Conservation (phyloP, 2,888 invertebrate species). For the Eupithecia pulchellata region DNA sequence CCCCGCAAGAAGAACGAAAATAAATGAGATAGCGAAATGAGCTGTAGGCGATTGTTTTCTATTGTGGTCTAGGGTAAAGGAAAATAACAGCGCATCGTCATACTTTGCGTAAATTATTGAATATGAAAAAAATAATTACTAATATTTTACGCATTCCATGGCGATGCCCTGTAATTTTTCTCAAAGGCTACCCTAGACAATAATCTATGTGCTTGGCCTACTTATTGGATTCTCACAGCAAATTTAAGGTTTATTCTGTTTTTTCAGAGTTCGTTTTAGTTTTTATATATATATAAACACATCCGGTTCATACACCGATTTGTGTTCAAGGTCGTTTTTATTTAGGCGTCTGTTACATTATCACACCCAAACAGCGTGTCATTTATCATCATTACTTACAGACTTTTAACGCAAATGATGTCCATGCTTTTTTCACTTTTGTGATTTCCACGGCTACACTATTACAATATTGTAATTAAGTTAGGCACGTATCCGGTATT, state of each 20-base stretch:
- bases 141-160: neutral
- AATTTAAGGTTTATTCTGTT: neutral
- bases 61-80: neutral
- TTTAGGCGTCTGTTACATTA: constrained; percentile 23
- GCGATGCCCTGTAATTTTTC: neutral
- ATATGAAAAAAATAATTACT: neutral
- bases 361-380: constrained; percentile 21
- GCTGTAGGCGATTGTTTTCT: neutral
- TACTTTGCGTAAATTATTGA: neutral
- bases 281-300: neutral
- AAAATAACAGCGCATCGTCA: neutral
- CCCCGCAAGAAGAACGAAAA: neutral
- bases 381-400: constrained; percentile 34
- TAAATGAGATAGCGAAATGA: neutral
- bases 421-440: constrained; percentile 36
- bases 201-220: neutral
- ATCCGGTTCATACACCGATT: constrained; percentile 10
- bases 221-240: neutral
- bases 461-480: neutral
- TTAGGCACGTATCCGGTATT: neutral
- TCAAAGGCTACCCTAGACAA: neutral
- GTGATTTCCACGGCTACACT: neutral
- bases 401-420: constrained; percentile 38
- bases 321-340: constrained; percentile 12
- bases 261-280: neutral